Base-by-base conservation (phyloP, 2,113 vertebrate genomes). In the Phylloscopus trochilus region DNA sequence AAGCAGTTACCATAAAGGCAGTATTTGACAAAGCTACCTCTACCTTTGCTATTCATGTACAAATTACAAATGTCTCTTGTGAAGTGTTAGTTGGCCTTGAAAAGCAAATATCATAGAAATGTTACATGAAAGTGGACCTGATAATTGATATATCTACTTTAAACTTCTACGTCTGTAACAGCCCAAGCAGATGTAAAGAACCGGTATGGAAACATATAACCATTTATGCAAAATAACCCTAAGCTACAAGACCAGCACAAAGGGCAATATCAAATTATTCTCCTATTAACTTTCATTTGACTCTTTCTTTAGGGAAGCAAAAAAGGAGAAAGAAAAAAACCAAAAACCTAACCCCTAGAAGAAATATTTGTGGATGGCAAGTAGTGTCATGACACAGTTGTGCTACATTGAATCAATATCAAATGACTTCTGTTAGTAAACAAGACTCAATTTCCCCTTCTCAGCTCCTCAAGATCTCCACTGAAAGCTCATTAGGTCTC, bases 331-430 rank as follows among this genome's bases (percentile, higher is more conserved):
- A 12, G 8, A 3, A 15, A 30, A 2, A 27, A 3, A 85, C 39
- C 12, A 41, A 41, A 11, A 26, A 4, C 7, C 17, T 23, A 35
- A 18, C 2, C 1, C 47, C 62, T 49, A 35, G 39, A 93, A 85
- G 43, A 93, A 70, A 91, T 82, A 67, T 79, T 87, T 88, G 46
- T 51, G 62, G 74, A 77, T 60, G 44, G 46, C 46, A 91, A 90
- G 15, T 44, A 92, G 28, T 83, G 46, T 73, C 76, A 75, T 97
- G 91, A 90, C 56, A 89, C 69, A 83, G 64, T 87, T 89, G 63
- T 86, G 70, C 33, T 83, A 77, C 26, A 72, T 77, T 58, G 83
- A 85, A 93, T 96, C 83, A 94, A 17, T 69, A 87, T 87, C 60
- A 93, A 94, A 78, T 3, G 15, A 27, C 12, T 68, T 41, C 24